Evolutionary conservation across 2,113 vertebrate species (phyloP), one percentile per base, ranked within the genome.

Genomic region (Nerophis lumbriciformis): DNA sequence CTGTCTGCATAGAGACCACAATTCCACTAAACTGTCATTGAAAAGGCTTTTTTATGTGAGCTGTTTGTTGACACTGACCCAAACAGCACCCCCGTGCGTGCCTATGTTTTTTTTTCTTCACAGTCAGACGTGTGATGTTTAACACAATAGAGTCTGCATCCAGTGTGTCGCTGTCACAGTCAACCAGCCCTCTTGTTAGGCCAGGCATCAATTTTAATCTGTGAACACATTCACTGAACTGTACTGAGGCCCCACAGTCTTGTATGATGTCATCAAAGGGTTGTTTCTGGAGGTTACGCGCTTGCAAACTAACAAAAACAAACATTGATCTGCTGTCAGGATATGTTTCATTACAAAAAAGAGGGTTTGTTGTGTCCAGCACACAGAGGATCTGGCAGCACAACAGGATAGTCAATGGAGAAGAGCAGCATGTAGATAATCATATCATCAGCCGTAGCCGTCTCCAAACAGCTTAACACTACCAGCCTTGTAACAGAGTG

Each of bases 381-480:
- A 35, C 28, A 6, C 42, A 60, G 21, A 53, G 19, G 50, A 66
- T 65, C 42, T 65, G 53, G 63, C 68, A 21, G 53, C 21, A 12
- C 4, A 35, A 63, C 48, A 36, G 48, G 6, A 15, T n/a, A 61
- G 38, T 14, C 50, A 45, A 47, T 58, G 15, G 53, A 48, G 54
- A 55, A 28, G 50, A 42, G 38, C 36, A 64, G 49, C 48, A 45
- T 72, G 44, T 77, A 63, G 62, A 73, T 72, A 60, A 63, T 69
- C 13, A 4, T 54, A 65, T 69, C 44, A 69, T 62, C 56, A 59
- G 51, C 48, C 63, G 57, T 28, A 15, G 44, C 66, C 28, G 54
- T 21, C 65, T 80, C 54, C 59, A 75, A 55, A 76, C 53, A 37
- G 56, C 53, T 81, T 61, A 61, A 64, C 37, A 48, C 6, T 36